Percentiles rank a stretch among this genome's conserved stretches.
These are phyloP conservation scores for Ridgeia piscesae DNA, from an alignment of 1,140 invertebrate genomes.

Conservation along the genomic window DNA sequence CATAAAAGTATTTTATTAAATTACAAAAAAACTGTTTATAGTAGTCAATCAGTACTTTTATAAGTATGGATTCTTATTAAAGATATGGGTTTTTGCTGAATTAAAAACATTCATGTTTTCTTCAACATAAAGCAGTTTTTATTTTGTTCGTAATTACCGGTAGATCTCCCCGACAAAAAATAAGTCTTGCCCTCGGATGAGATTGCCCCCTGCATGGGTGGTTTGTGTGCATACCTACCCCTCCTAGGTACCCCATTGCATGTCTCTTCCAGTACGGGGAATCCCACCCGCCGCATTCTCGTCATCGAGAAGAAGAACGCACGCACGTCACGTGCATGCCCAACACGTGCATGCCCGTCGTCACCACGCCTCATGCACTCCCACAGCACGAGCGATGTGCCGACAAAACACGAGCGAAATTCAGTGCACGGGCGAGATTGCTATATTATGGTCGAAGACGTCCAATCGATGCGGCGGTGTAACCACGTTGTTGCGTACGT, in stretches of 20 bases:
- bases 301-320: not conserved
- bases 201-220: not conserved
- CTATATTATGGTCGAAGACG: not conserved
- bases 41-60: too few relatives aligned
- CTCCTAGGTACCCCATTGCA: not conserved
- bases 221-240: not conserved
- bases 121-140: not conserved
- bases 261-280: not conserved
- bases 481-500: not conserved
- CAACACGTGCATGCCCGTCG: not conserved
- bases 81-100: too few relatives aligned
- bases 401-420: not conserved
- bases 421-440: not conserved
- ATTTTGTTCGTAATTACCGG: not conserved
- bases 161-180: not conserved
- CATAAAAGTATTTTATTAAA: too few relatives aligned
- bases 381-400: not conserved
- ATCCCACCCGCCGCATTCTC: not conserved
- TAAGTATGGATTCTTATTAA: too few relatives aligned
- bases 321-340: not conserved
- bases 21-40: too few relatives aligned
- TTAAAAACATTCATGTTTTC: too few relatives aligned
- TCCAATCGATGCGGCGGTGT: not conserved
- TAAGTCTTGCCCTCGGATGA: not conserved
- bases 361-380: not conserved